Evolutionary conservation across 2,888 invertebrate genomes (phyloP), one percentile per base, ranked within the genome.

Genomic region (Hirtodrosophila histrioides): DNA sequence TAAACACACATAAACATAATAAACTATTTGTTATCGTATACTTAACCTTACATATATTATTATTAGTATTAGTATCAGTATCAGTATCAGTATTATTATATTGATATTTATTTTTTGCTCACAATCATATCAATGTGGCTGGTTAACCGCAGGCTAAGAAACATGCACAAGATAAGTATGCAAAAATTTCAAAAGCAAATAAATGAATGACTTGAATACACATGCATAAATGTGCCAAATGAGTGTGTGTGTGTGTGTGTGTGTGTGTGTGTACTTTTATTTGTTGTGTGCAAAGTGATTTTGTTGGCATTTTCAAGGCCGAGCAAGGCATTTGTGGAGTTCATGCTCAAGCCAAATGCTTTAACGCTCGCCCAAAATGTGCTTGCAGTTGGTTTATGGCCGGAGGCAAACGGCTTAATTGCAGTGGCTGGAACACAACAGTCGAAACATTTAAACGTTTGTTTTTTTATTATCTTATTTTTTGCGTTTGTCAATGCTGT

Each of bases 331-430:
- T 73, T 75, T 78, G 66, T 61, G 54, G 60, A 48, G 69, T 69
- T 69, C 58, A 69, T 55, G 75, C 70, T 64, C 44, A 58, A 48
- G 41, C 44, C 36, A 7, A 31, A 31, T 8, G 31, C 31, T 27
- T 27, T 40, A 6, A 51, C 40, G 61, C 37, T 63, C 57, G 64
- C 51, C 64, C 50, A 58, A 69, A 75, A 57, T 66, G 75, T 67
- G 60, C 72, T 40, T 74, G 74, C 74, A 72, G 58, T 74, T 73
- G 57, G 39, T 69, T 73, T 73, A 66, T 69, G 61, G 57, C 69
- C 67, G 31, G 48, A 56, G 69, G 65, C 55, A 23, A 68, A 45
- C 57, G 63, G 64, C 67, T 78, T 76, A 81, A 79, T 81, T 80
- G 80, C 79, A 78, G 44, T 72, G 68, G 55, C 71, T 68, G 36